Percentiles rank a stretch among this genome's conserved stretches.
These are phyloP conservation scores for Eupithecia inturbata DNA, from an alignment of 2,888 invertebrate species.

Conservation along the genomic window DNA sequence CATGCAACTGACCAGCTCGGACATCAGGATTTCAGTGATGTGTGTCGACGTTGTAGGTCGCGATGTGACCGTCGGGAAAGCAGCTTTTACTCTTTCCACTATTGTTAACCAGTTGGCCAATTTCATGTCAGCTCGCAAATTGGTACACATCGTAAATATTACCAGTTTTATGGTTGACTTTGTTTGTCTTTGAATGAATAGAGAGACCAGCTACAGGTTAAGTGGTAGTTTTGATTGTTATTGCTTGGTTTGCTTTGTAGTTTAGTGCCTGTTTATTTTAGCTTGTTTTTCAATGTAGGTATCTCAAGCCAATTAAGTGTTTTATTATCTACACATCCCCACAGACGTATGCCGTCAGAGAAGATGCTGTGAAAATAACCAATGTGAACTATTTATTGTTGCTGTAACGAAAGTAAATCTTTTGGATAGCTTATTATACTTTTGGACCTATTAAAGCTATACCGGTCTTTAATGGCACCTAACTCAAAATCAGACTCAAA, in stretches of 20 bases:
- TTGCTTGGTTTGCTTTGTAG: conserved; percentile 6
- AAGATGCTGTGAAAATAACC: not conserved
- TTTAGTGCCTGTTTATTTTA: not conserved
- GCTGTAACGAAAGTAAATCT: not conserved
- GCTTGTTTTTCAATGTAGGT: not conserved
- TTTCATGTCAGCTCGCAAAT: conserved; percentile 42
- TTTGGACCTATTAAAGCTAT: not conserved
- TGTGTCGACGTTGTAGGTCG: conserved; percentile 78
- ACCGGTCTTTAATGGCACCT: too few species aligned
- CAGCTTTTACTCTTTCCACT: conserved; percentile 65
- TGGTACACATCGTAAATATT: conserved; percentile 31
- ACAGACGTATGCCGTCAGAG: not conserved
- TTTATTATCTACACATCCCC: not conserved
- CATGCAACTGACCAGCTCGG: conserved; percentile 53
- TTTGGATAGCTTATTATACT: not conserved
- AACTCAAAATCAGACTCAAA: too few species aligned
- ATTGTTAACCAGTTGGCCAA: conserved; percentile 44
- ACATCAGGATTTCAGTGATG: conserved; percentile 72
- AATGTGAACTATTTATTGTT: not conserved
- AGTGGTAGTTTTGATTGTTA: not conserved
- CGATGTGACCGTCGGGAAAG: conserved; percentile 70
- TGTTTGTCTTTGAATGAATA: conserved; percentile 14
- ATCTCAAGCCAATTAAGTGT: not conserved
- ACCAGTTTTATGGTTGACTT: conserved; percentile 17
- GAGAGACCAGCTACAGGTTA: conserved; percentile 3